Base-by-base conservation (phyloP, 2,113 vertebrate species). In the Amphiprion percula region DNA sequence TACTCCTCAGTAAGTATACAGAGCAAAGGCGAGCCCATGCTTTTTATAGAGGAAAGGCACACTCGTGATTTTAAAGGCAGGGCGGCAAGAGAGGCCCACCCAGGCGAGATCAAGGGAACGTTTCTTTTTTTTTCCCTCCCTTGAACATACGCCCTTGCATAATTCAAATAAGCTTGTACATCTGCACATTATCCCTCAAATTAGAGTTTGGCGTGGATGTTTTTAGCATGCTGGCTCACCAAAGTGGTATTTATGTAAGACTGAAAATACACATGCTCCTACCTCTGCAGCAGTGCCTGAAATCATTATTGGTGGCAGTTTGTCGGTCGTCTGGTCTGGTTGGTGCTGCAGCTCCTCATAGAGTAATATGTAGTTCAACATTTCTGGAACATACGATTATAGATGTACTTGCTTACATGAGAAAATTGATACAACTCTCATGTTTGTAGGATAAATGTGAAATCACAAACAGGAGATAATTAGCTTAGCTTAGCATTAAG, bases 161-260 rank as follows among this genome's bases (percentile, higher is more conserved):
- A 92, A 92, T 93, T 92, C 80, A 92, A 93, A 86, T 87, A 91
- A 64, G 74, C 81, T 83, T 77, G 79, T 89, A 89, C 94, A 94
- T 93, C 77, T 92, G 91, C 92, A 89, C 88, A 87, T 91, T 90
- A 91, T 77, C 85, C 90, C 83, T 84, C 87, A 92, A 94, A 93
- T 93, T 94, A 94, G 85, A 91, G 91, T 87, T 85, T 88, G 47
- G 83, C 85, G 79, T 90, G 91, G 89, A 85, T 93, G 87, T 92
- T 93, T 94, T 94, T 92, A 90, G 93, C 84, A n/a, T 60, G 62
- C 83, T 92, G 92, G 89, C 82, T 83, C 56, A 68, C 59, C 67
- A 92, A 91, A 88, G 87, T 88, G 84, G 90, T 91, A 80, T 89
- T 94, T 95, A 93, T 91, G 89, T 87, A 74, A 74, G 75, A 63